phyloP scores from a whole-genome alignment of 2,888 invertebrate species.

The Camponotus fellah region DNA sequence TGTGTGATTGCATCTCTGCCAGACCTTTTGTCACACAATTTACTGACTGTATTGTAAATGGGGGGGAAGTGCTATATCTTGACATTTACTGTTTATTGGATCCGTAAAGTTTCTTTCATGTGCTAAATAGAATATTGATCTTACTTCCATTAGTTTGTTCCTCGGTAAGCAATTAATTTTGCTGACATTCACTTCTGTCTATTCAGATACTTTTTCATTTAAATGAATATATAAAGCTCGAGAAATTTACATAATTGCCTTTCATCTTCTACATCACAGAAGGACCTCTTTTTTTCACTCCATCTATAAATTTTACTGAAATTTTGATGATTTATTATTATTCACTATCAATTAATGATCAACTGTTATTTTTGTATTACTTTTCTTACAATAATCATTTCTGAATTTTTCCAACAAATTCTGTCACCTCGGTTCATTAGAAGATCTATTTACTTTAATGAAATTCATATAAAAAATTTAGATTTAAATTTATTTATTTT shows the following conservation, averaged over 20 bases:
- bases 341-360: no score
- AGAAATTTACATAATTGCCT: not conserved
- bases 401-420: not conserved
- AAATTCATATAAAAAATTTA: not conserved
- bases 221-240: not conserved
- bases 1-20: not conserved
- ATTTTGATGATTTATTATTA: not conserved
- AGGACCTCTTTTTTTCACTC: not conserved
- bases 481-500: no score
- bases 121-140: not conserved
- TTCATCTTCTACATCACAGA: not conserved
- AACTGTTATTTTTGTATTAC: not conserved
- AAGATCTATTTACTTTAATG: not conserved
- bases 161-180: not conserved
- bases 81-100: not conserved
- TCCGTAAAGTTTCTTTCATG: not conserved
- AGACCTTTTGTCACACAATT: not conserved
- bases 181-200: not conserved
- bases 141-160: no score
- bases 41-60: not conserved
- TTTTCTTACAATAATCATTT: not conserved
- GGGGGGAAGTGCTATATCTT: not conserved
- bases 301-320: not conserved
- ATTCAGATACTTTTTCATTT: not conserved
- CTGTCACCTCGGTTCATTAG: not conserved